Conservation (phyloP, 2,888 invertebrate genomes). For the Oscheius sp. region DNA sequence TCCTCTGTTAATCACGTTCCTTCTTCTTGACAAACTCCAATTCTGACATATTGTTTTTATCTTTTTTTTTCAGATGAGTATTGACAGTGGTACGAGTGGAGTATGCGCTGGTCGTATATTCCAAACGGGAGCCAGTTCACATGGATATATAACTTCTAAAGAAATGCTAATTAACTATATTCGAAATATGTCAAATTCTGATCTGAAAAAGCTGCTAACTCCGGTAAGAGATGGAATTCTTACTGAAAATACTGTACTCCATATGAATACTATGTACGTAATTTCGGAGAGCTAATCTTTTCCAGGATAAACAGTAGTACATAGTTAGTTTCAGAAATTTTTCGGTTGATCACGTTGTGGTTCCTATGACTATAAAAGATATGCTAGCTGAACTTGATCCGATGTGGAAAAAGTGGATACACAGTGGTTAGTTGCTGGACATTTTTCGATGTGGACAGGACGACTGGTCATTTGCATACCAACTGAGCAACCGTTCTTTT, state of each 20-base stretch:
- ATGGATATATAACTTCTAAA: conserved; percentile 51
- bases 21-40: conserved; percentile 4
- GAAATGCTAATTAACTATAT: conserved; percentile 57
- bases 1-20: conserved; percentile 34
- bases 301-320: background rate
- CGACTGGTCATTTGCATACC: no score
- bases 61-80: conserved; percentile 23
- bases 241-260: conserved; percentile 61
- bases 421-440: conserved; percentile 44
- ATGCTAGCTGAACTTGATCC: conserved; percentile 56
- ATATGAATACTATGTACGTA: conserved; percentile 60
- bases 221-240: conserved; percentile 61
- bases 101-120: conserved; percentile 12
- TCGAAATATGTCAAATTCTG: conserved; percentile 52
- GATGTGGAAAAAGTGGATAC: conserved; percentile 63
- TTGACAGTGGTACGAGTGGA: conserved; percentile 5
- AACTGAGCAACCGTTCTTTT: background rate
- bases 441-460: background rate
- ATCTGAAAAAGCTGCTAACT: conserved; percentile 49
- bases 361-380: conserved; percentile 56
- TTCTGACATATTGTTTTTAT: conserved; percentile 2
- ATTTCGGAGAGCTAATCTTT: background rate
- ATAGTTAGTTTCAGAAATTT: conserved; percentile 53
- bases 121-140: conserved; percentile 46
- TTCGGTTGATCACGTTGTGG: conserved; percentile 64